Conservation (phyloP, 2,888 invertebrate genomes). For the Eulithis testata region DNA sequence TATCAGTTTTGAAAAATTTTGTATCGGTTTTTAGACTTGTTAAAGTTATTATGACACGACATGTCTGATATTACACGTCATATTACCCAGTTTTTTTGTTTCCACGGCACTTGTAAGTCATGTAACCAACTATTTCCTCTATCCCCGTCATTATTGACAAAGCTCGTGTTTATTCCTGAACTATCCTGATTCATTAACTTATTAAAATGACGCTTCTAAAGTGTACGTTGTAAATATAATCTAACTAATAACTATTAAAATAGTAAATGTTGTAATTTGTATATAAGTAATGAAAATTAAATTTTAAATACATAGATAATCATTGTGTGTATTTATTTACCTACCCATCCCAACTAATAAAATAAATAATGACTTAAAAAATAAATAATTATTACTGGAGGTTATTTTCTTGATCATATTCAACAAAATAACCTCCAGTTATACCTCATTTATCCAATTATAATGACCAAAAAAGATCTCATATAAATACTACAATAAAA, state of each 20-base stretch:
- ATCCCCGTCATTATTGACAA: slow-evolving; percentile 65
- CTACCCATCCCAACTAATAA: neutral
- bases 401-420: no score
- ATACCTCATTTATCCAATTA: no score
- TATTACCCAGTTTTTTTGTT: no score
- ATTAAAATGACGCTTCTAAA: slow-evolving; percentile 82
- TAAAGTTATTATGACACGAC: no score
- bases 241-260: slow-evolving; percentile 81
- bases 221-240: slow-evolving; percentile 84
- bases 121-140: neutral
- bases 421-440: no score
- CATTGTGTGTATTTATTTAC: slow-evolving; percentile 63
- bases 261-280: slow-evolving; percentile 85
- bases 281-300: slow-evolving; percentile 85
- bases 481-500: neutral
- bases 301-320: slow-evolving; percentile 85
- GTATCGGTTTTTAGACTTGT: no score
- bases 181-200: slow-evolving; percentile 75
- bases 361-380: no score
- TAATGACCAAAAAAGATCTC: no score
- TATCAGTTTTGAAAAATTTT: no score
- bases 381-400: no score
- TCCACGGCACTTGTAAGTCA: no score
- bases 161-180: slow-evolving; percentile 70
- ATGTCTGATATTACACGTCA: no score